A percentile compares a stretch with the other conserved stretches of the same genome.
Evolutionary conservation across 2,113 vertebrate genomes (phyloP).

Genomic region (Columbina picui): DNA sequence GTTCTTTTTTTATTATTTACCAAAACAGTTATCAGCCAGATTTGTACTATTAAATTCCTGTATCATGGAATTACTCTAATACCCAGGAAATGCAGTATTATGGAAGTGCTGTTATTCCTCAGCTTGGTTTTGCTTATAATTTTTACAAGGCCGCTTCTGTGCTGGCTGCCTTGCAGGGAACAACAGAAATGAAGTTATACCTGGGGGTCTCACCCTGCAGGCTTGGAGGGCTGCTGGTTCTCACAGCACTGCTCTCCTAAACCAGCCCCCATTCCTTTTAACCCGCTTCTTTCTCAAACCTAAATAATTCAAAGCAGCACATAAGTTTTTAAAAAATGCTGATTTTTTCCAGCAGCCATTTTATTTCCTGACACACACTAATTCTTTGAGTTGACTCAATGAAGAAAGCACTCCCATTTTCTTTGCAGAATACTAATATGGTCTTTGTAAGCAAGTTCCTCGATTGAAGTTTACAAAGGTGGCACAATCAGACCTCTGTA

Average conservation of each 20-base stretch:
- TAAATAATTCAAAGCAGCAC: not conserved
- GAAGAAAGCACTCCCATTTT: not conserved
- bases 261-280: not conserved
- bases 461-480: not conserved
- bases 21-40: not conserved
- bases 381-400: conserved; percentile 6
- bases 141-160: not conserved
- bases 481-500: not conserved
- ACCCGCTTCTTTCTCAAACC: not conserved
- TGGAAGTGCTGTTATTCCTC: not conserved
- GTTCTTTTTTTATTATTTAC: conserved; percentile 27
- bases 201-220: not conserved
- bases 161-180: not conserved
- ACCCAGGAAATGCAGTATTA: not conserved
- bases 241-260: not conserved
- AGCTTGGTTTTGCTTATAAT: not conserved
- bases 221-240: not conserved
- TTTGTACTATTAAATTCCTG: not conserved
- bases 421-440: conserved; percentile 17
- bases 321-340: not conserved
- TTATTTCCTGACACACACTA: not conserved
- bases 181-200: not conserved
- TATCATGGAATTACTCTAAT: not conserved
- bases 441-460: not conserved
- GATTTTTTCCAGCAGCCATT: not conserved